Conservation (phyloP, 2,113 vertebrate species). For the Tragelaphus buxtoni region DNA sequence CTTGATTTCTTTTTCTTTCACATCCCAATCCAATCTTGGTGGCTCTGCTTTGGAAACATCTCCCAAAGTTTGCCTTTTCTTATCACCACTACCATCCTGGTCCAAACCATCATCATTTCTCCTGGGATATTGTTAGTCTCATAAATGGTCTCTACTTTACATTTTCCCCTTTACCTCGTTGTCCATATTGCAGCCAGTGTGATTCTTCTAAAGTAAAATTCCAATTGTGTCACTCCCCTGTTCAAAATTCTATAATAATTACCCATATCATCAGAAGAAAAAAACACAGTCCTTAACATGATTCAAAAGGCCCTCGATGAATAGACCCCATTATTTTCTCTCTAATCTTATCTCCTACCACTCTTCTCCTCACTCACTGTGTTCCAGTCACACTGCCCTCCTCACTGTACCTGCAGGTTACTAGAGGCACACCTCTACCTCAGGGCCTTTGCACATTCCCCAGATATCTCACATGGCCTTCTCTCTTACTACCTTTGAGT, state of each 20-base stretch:
- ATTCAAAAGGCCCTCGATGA: neutral
- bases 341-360: neutral
- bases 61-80: neutral
- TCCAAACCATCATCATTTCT: neutral
- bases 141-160: neutral
- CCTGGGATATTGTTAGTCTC: neutral
- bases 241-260: constrained; percentile 5
- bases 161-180: neutral
- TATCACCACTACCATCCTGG: neutral
- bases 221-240: neutral
- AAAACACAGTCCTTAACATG: neutral
- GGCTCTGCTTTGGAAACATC: neutral
- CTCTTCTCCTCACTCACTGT: neutral
- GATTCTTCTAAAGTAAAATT: neutral
- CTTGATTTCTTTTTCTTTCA: neutral
- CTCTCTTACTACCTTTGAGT: neutral
- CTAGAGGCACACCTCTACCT: neutral
- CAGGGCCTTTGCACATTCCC: neutral
- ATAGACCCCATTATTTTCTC: neutral
- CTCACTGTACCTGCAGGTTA: neutral
- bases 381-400: neutral
- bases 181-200: neutral
- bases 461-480: neutral
- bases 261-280: neutral
- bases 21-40: neutral